Base-by-base conservation (phyloP, 2,113 vertebrate genomes). In the Urocynchramus pylzowi region DNA sequence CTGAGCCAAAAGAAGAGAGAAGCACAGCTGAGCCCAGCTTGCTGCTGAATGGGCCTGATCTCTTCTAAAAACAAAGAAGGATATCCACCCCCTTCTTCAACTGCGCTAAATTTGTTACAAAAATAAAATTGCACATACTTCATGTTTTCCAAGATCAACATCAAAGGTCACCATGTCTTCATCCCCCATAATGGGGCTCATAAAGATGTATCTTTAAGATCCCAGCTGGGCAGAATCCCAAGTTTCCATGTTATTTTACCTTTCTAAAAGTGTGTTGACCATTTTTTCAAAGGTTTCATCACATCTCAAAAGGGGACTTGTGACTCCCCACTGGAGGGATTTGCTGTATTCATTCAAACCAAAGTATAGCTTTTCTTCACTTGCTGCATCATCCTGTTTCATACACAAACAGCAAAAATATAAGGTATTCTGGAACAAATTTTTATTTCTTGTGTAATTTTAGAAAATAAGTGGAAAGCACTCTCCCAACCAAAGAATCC, bases 221-320 rank as follows among this genome's bases (percentile, higher is more conserved):
- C 20, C 45, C 24, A 74, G 4, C 23, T 33, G 61, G 67, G 74
- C 73, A 84, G 56, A 83, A 87, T 49, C 44, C 7, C 53, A 77
- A 65, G 52, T 30, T 95, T n/a, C 53, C 41, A 28, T 20, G 33
- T 82, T 59, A 65, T 42, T 64, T 98, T 97, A 99, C 99, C 99
- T 99, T 82, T 99, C 98, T 95, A 99, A 93, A 64, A 99, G 98
- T 0, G 99, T 99, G 97, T 97, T 99, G 95, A 99, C 99, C 99
- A 99, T 99, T 97, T 99, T 99, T 98, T 99, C 99, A 89, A 99
- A 99, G 7, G 99, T 99, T 82, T 99, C 99, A 42, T 99, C 99
- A 86, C 98, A 99, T 90, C 99, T 98, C 87, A 99, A 95, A 74
- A 99, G 99, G 33, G 99, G 99, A 95, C 99, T 99, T 67, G 99